Base-by-base conservation (phyloP, 1,140 invertebrate species). In the Hestina assimilis region DNA sequence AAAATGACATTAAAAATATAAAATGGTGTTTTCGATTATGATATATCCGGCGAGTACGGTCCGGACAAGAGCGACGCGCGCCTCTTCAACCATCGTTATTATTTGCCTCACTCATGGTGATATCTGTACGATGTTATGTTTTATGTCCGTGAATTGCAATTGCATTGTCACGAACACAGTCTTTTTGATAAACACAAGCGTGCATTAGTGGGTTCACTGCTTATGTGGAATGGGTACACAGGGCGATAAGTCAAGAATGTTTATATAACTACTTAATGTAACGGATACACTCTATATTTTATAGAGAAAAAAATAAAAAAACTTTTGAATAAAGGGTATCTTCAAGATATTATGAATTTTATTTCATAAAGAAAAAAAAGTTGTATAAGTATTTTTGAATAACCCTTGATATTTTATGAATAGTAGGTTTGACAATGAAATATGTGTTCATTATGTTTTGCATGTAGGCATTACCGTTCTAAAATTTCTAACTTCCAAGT, bases 141-240 rank as follows among this genome's bases (percentile, higher is more conserved):
- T 29, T 28, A n/a, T 75, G 70, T 80, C 63, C 76, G 74, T 81
- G 62, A 66, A 67, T 60, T 68, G 65, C 50, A 69, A 67, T 58
- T 70, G 80, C 82, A 83, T 85, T 63, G 69, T 72, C 79, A 87
- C 74, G 71, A 75, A 65, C 69, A 75, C 72, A 53, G 62, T 74
- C 46, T 63, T 72, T 54, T 69, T 66, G 64, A 66, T 57, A 53
- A 63, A 75, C 83, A 87, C 82, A 65, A 69, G 72, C 83, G 79
- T 85, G 82, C 80, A 83, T 81, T 75, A 71, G 69, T 74, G 79
- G 80, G 75, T 65, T 82, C 84, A 87, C 84, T 79, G 84, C 84
- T 84, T 87, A 71, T 60, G 75, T 83, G 84, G 79, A 83, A 80
- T 72, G 80, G 82, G 68, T 64, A 75, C 73, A 83, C 79, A 62